These are phyloP conservation scores for Drosophila helvetica DNA, from an alignment of 2,888 invertebrate genomes.

Conservation along the genomic window DNA sequence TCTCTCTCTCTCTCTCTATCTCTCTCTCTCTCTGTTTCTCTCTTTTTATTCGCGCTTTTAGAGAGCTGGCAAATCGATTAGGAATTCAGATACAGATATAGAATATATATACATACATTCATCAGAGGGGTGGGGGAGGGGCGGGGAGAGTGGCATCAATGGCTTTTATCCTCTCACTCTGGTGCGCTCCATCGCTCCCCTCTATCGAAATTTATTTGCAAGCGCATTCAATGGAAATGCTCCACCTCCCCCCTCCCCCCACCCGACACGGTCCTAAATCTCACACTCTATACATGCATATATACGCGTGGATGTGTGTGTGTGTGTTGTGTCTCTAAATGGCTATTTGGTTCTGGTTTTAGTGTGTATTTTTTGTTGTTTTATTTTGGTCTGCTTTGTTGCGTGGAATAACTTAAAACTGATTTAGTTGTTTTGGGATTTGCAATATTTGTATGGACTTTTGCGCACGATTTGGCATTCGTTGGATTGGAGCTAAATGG, in stretches of 20 bases:
- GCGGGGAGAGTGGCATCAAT: conserved; percentile 33
- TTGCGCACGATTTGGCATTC: conserved; percentile 11
- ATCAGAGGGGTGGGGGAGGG: background rate
- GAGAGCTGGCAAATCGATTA: conserved; percentile 39
- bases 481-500: conserved; percentile 10
- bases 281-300: background rate
- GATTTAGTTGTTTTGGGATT: conserved; percentile 50
- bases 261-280: background rate
- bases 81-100: conserved; percentile 24
- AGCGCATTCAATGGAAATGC: conserved; percentile 52
- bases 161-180: conserved; percentile 57
- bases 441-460: conserved; percentile 39
- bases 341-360: conserved; percentile 37
- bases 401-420: conserved; percentile 55
- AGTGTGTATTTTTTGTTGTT: background rate
- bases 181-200: background rate
- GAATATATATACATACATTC: background rate
- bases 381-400: conserved; percentile 20
- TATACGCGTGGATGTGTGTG: background rate
- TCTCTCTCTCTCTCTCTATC: conserved; percentile 7
- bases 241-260: conserved; percentile 9
- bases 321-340: conserved; percentile 35
- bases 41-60: conserved; percentile 21
- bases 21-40: conserved; percentile 2
- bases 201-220: conserved; percentile 66